Conservation (phyloP, 2,113 vertebrate genomes). For the Chiloscyllium plagiosum region DNA sequence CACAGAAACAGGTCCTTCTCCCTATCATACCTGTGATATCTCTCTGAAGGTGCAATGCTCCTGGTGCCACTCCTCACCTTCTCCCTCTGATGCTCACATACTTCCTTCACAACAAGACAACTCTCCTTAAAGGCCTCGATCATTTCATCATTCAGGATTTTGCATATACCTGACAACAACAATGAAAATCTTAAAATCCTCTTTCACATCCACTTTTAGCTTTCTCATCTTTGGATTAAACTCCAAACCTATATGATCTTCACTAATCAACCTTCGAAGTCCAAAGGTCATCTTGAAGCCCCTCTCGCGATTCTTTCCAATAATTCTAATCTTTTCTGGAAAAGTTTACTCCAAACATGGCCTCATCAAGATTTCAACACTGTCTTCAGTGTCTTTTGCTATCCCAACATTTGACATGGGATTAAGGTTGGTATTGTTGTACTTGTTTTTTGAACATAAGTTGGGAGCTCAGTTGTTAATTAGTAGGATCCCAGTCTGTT, state of each 20-base stretch:
- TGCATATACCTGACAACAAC: neutral
- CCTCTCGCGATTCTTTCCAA: neutral
- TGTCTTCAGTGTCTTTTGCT: neutral
- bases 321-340: neutral
- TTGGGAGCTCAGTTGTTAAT: neutral
- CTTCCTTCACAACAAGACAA: too few species aligned
- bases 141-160: too few species aligned
- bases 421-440: neutral
- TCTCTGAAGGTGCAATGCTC: too few species aligned
- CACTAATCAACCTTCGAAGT: neutral
- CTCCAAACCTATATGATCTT: neutral
- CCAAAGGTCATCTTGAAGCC: neutral
- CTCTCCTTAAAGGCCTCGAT: too few species aligned
- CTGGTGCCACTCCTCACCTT: too few species aligned
- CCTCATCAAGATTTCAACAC: neutral
- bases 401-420: neutral
- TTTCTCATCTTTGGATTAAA: neutral
- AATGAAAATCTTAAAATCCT: neutral
- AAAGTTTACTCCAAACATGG: neutral
- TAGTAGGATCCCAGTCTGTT: neutral
- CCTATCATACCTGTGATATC: too few species aligned
- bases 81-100: too few species aligned
- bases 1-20: too few species aligned
- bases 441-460: neutral
- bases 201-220: neutral